These are phyloP conservation scores for Apodemus agrarius DNA, from an alignment of 2,797 vertebrate species.

Conservation along the genomic window DNA sequence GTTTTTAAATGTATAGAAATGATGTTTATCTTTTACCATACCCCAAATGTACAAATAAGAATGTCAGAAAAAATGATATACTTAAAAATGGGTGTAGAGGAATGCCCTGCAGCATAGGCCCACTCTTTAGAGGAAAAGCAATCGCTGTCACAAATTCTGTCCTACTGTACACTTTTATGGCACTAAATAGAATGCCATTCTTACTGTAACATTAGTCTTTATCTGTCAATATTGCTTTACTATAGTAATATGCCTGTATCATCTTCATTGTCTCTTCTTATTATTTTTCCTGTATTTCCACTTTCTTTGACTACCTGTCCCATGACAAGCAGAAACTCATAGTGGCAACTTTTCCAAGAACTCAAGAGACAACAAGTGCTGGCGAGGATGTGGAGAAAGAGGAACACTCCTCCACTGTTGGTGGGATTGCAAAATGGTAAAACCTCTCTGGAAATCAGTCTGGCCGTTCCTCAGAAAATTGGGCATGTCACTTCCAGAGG, in stretches of 20 bases:
- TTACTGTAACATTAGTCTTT: not conserved
- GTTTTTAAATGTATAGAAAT: slow-evolving; percentile 21
- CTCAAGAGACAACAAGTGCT: too few relatives aligned
- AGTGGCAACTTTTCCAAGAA: not conserved
- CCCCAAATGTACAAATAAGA: not conserved
- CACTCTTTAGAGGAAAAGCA: slow-evolving; percentile 40
- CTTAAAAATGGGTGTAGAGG: not conserved
- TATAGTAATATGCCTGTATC: not conserved
- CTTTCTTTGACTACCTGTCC: not conserved
- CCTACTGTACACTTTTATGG: slow-evolving; percentile 14
- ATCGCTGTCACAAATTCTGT: slow-evolving; percentile 1
- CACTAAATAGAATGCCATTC: slow-evolving; percentile 18
- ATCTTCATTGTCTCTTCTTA: not conserved
- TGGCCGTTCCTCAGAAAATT: too few relatives aligned
- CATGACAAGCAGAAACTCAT: not conserved
- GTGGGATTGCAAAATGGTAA: too few relatives aligned
- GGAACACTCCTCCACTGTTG: too few relatives aligned
- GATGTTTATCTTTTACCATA: not conserved
- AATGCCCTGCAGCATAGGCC: not conserved
- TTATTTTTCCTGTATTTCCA: not conserved
- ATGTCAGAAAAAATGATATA: not conserved
- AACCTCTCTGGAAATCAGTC: too few relatives aligned
- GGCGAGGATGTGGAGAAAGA: too few relatives aligned
- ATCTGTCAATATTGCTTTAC: not conserved
- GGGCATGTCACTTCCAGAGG: too few relatives aligned